A percentile compares a stretch with the other conserved stretches of the same genome.
Evolutionary conservation across 2,113 vertebrate genomes (phyloP).

Genomic region (Pelobates fuscus): DNA sequence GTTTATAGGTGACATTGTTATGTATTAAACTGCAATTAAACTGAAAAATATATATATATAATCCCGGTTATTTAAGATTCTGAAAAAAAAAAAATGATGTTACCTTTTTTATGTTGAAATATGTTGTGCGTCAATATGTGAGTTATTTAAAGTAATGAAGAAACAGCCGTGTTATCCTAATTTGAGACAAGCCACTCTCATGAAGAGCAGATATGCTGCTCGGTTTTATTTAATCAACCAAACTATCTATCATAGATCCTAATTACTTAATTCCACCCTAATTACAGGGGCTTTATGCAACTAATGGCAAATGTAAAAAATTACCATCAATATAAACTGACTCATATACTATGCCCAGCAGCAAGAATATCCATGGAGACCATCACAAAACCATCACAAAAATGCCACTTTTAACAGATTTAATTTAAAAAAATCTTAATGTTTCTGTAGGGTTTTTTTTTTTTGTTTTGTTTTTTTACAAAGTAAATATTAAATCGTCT

Average conservation of each 20-base stretch:
- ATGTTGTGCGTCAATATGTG: no score
- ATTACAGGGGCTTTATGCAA: constrained; percentile 59
- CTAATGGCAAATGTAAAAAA: constrained; percentile 50
- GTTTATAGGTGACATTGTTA: no score
- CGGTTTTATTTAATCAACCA: constrained; percentile 65
- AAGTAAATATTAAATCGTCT: no score
- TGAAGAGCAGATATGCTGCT: constrained; percentile 54
- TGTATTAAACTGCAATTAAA: no score
- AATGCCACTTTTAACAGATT: constrained; percentile 37
- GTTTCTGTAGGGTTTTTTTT: no score
- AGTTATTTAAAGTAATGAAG: not conserved
- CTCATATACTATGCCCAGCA: constrained; percentile 38
- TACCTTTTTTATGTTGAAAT: not conserved
- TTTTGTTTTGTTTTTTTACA: no score
- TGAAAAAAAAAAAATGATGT: constrained; percentile 8
- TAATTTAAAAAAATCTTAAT: no score
- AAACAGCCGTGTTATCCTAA: constrained; percentile 14
- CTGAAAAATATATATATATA: no score
- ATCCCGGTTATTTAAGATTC: constrained; percentile 16
- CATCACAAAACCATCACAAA: constrained; percentile 13
- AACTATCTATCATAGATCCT: constrained; percentile 62
- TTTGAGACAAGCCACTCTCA: constrained; percentile 14
- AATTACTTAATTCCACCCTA: constrained; percentile 62
- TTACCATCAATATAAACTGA: constrained; percentile 55
- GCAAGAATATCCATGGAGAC: constrained; percentile 28